Conservation (phyloP, 1,140 invertebrate species). For the Cydia strobilella region DNA sequence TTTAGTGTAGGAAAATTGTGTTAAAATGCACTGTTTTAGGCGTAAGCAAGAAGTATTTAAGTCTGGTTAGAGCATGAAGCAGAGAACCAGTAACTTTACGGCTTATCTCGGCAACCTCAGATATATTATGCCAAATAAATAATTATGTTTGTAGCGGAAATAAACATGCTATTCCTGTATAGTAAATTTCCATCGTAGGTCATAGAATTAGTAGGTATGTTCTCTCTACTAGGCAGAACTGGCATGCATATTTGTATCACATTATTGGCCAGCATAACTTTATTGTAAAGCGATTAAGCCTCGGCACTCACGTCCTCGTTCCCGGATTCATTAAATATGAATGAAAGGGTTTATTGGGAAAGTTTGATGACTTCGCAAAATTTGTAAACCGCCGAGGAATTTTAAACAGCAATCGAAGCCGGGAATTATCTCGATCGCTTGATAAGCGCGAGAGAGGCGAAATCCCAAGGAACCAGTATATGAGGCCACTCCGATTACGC, state of each 20-base stretch:
- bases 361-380: constrained; percentile 29
- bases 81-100: too few relatives aligned
- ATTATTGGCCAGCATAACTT: not conserved
- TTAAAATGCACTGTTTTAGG: too few relatives aligned
- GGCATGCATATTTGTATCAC: not conserved
- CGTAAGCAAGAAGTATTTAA: too few relatives aligned
- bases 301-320: not conserved
- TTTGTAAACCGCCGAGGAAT: constrained; percentile 11
- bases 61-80: too few relatives aligned
- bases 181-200: too few relatives aligned
- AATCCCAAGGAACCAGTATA: not conserved
- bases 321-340: constrained; percentile 25
- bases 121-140: too few relatives aligned
- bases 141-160: too few relatives aligned
- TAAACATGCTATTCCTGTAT: too few relatives aligned
- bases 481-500: too few relatives aligned
- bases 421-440: not conserved
- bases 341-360: constrained; percentile 31
- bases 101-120: too few relatives aligned
- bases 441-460: not conserved
- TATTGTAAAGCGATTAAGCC: constrained; percentile 7
- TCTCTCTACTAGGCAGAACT: not conserved
- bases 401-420: constrained; percentile 28
- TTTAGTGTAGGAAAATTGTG: too few relatives aligned
- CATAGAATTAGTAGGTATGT: too few relatives aligned